These are phyloP conservation scores for Tetraodon nigroviridis DNA, from an alignment of 2,113 vertebrate genomes.

Conservation along the genomic window DNA sequence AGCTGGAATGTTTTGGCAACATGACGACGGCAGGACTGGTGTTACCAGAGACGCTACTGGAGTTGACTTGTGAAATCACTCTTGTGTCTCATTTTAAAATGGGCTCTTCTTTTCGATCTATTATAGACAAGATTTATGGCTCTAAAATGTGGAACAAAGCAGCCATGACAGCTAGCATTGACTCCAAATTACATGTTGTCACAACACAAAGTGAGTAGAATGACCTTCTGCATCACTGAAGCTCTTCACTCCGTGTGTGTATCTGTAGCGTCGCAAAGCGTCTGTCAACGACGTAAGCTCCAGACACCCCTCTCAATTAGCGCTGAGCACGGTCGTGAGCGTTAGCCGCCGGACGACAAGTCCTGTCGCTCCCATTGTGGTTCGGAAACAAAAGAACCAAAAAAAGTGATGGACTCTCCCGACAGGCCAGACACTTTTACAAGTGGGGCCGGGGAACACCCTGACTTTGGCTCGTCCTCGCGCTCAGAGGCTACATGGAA, in stretches of 20 bases:
- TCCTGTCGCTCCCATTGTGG: constrained; percentile 63
- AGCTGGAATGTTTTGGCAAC: constrained; percentile 40
- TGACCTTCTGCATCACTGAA: neutral
- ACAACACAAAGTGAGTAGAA: neutral
- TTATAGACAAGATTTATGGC: too few species aligned
- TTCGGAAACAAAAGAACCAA: constrained; percentile 54
- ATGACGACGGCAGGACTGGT: neutral
- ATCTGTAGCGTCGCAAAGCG: neutral
- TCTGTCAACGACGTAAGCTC: constrained; percentile 18
- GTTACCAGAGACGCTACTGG: constrained; percentile 1
- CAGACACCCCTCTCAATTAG: constrained; percentile 32
- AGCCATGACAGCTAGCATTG: too few species aligned
- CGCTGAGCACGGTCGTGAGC: constrained; percentile 18
- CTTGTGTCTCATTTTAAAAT: too few species aligned
- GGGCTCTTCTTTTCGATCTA: too few species aligned
- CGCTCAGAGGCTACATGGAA: constrained; percentile 3
- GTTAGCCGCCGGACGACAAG: constrained; percentile 47
- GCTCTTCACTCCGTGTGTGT: neutral
- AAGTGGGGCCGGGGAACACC: constrained; percentile 34
- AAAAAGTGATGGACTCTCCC: constrained; percentile 52
- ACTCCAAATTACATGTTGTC: too few species aligned
- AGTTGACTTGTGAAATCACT: too few species aligned
- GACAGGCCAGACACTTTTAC: constrained; percentile 58
- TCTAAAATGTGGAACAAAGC: too few species aligned
- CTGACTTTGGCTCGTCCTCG: constrained; percentile 11